These are phyloP conservation scores for Sylvicola fuscatus DNA, from an alignment of 2,888 invertebrate genomes.

Conservation along the genomic window DNA sequence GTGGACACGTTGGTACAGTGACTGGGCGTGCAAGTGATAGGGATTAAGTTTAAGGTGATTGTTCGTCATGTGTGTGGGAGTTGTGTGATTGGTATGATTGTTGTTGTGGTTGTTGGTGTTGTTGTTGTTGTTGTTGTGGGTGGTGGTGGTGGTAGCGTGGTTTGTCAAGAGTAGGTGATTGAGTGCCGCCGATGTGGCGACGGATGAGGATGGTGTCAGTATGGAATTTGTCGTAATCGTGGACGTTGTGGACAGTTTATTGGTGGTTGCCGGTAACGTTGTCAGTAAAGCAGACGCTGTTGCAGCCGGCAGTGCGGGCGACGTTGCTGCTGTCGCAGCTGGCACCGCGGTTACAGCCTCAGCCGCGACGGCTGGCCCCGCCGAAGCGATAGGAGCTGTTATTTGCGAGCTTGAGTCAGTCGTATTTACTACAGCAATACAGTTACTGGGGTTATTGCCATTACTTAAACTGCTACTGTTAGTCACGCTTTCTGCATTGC, in stretches of 20 bases:
- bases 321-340: background rate
- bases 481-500: conserved; percentile 1
- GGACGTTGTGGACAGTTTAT: conserved; percentile 26
- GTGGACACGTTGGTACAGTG: conserved; percentile 10
- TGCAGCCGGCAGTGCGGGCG: background rate
- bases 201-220: conserved; percentile 61
- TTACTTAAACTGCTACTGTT: conserved; percentile 1
- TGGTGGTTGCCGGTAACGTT: conserved; percentile 1
- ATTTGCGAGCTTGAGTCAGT: background rate
- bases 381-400: background rate
- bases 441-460: background rate
- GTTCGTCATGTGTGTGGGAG: conserved; percentile 3
- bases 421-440: conserved; percentile 2
- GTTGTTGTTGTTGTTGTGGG: conserved; percentile 6
- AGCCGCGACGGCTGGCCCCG: conserved; percentile 1
- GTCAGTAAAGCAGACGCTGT: background rate
- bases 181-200: conserved; percentile 29
- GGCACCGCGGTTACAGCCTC: conserved; percentile 1
- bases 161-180: conserved; percentile 15
- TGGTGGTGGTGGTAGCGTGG: conserved; percentile 5
- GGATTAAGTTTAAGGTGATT: conserved; percentile 6
- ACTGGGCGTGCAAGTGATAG: conserved; percentile 16
- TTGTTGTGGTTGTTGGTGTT: conserved; percentile 8
- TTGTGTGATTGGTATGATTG: conserved; percentile 30
- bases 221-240: conserved; percentile 27